Evolutionary conservation across 2,888 invertebrate genomes (phyloP), one percentile per base, ranked within the genome.

Genomic region (Omphaloscelis lunosa): DNA sequence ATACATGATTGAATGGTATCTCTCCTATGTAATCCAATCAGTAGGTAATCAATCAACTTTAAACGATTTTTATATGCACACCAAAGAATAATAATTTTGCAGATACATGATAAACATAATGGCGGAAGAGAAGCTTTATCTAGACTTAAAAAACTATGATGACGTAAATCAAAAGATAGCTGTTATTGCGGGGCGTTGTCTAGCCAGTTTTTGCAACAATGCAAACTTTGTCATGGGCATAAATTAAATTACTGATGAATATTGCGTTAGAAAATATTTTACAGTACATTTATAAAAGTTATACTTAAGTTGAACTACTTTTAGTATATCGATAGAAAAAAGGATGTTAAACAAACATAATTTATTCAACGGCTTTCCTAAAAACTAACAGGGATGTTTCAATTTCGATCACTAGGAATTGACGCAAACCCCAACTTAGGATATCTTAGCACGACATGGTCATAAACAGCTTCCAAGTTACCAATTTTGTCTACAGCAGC

Each of bases 1-100:
- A 63, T 65, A 71, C 65, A 61, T 76, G 48, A 79, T 77, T 77
- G 77, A 82, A 82, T 75, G 59, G 62, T 80, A 82, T 75, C 39
- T 76, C 29, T 56, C 27, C 61, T 82, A 77, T 71, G 70, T 80
- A 79, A 80, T 61, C 67, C 75, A 86, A 86, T 82, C 87, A 79
- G 65, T 39, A 15, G 61, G 73, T 77, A 70, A 80, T 82, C 79
- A 80, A 83, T 88, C 80, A 87, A 79, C 61, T 70, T 48, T 45
- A 77, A 75, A 70, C 67, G 48, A 76, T 80, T 85, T 84, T 81
- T 84, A 72, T 77, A 71, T 72, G 77, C 77, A 75, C 70, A 71
- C 69, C 59, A 78, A 61, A 71, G 59, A 75, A 75, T 73, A n/a
- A n/a, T n/a, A 70, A 77, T 76, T 77, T 62, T 59, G 70, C 67